phyloP scores from a whole-genome alignment of 2,797 vertebrate genomes.

The Chromis chromis region DNA sequence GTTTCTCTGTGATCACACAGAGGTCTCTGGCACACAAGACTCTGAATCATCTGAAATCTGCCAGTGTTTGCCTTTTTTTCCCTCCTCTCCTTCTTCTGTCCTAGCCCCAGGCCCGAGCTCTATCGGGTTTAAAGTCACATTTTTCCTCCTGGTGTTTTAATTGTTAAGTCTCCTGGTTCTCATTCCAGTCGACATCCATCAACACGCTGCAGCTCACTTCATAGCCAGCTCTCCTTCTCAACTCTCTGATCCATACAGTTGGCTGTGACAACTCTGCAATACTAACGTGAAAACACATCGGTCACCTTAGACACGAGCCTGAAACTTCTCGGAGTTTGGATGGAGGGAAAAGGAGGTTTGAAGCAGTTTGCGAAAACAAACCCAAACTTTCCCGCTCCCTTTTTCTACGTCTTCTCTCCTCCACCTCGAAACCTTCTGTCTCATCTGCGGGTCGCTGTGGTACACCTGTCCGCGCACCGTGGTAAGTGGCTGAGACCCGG shows the following conservation, averaged over 20 bases:
- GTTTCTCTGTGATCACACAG: slow-evolving; percentile 46
- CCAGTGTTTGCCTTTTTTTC: slow-evolving; percentile 28
- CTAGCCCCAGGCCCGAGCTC: slow-evolving; percentile 48
- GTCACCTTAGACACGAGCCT: slow-evolving; percentile 26
- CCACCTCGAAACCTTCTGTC: slow-evolving; percentile 46
- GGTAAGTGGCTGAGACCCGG: slow-evolving; percentile 47
- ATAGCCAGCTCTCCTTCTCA: slow-evolving; percentile 31
- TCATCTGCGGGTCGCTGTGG: slow-evolving; percentile 47
- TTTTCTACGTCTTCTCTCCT: slow-evolving; percentile 16
- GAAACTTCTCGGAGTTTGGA: slow-evolving; percentile 21
- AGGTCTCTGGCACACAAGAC: slow-evolving; percentile 39
- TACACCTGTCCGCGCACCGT: slow-evolving; percentile 54
- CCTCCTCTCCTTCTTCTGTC: slow-evolving; percentile 42
- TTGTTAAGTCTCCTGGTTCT: slow-evolving; percentile 51
- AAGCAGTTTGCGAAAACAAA: slow-evolving; percentile 3
- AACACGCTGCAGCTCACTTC: slow-evolving; percentile 29
- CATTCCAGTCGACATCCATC: slow-evolving; percentile 49
- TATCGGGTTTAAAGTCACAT: slow-evolving; percentile 60
- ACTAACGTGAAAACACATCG: slow-evolving; percentile 39
- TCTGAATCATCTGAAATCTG: slow-evolving; percentile 55
- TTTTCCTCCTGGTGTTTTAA: slow-evolving; percentile 59
- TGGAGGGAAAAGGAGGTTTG: slow-evolving; percentile 1
- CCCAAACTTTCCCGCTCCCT: slow-evolving; percentile 48
- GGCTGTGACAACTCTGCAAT: slow-evolving; percentile 16
- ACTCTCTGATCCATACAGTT: slow-evolving; percentile 30